Evolutionary conservation across 2,888 invertebrate genomes (phyloP).

Genomic region (Macroteleia sp.): DNA sequence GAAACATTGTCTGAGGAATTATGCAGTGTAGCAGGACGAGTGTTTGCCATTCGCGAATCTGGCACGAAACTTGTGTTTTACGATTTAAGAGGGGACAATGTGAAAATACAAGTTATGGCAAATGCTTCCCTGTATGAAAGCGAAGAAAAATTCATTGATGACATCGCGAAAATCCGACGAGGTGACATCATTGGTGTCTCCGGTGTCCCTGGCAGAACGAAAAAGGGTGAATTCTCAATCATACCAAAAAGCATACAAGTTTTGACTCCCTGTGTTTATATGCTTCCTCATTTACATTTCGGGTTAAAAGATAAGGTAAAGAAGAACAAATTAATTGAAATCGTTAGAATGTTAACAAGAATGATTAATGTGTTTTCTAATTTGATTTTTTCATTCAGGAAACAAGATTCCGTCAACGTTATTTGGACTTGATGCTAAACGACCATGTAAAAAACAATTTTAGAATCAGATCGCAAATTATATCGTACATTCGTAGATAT

Average conservation of each 20-base stretch:
- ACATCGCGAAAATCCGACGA: conserved; percentile 93
- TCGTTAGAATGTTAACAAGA: too few relatives aligned
- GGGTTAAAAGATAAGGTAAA: conserved; percentile 96
- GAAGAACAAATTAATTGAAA: too few relatives aligned
- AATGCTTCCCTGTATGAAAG: conserved; percentile 92
- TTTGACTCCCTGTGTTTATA: conserved; percentile 98
- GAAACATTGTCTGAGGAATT: conserved; percentile 88
- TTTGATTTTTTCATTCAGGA: conserved; percentile 86
- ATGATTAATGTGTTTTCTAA: too few relatives aligned
- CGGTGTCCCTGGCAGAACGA: conserved; percentile 95
- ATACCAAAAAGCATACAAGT: conserved; percentile 93
- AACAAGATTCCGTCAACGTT: conserved; percentile 96
- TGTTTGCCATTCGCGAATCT: conserved; percentile 97
- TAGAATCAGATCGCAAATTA: conserved; percentile 91
- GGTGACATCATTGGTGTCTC: conserved; percentile 97
- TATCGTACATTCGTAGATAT: conserved; percentile 94
- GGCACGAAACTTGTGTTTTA: conserved; percentile 98
- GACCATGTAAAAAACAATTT: conserved; percentile 96
- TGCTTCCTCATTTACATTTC: conserved; percentile 98
- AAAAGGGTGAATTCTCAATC: conserved; percentile 98
- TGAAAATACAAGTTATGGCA: conserved; percentile 98
- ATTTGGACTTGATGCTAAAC: conserved; percentile 98
- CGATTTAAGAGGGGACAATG: conserved; percentile 97
- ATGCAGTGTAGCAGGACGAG: conserved; percentile 92
- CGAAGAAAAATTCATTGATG: conserved; percentile 90